phyloP scores from a whole-genome alignment of 2,113 vertebrate genomes.

The Neogobius melanostomus region DNA sequence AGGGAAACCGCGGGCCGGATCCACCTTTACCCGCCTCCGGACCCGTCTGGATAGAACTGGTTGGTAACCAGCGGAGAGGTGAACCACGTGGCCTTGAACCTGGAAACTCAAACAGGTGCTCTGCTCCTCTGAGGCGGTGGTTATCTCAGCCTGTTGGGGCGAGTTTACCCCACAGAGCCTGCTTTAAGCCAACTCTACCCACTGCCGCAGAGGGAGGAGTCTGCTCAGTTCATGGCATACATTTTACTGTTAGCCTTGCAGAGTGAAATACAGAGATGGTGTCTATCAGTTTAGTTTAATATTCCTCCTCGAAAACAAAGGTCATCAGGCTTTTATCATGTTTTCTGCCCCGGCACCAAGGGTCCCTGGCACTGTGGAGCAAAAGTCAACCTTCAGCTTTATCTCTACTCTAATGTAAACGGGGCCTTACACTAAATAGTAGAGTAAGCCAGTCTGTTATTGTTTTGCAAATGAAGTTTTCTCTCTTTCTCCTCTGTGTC shows the following conservation, averaged over 20 bases:
- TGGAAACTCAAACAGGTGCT: conserved; percentile 64
- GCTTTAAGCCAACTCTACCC: conserved; percentile 31
- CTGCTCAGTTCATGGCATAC: too few relatives aligned
- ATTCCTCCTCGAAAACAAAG: conserved; percentile 23
- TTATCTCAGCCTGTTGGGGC: conserved; percentile 62
- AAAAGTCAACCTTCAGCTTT: conserved; percentile 46
- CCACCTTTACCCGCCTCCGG: conserved; percentile 24
- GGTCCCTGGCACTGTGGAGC: conserved; percentile 7
- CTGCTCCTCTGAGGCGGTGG: conserved; percentile 17
- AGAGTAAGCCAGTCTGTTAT: too few relatives aligned
- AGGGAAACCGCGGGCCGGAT: conserved; percentile 1
- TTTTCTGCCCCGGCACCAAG: conserved; percentile 7
- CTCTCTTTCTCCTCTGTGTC: not conserved
- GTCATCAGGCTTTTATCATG: conserved; percentile 15
- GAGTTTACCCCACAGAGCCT: conserved; percentile 39
- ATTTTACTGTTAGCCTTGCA: not conserved
- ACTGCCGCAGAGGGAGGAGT: conserved; percentile 37
- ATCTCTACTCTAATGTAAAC: not conserved
- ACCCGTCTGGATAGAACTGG: conserved; percentile 57
- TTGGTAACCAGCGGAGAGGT: conserved; percentile 23
- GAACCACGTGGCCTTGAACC: conserved; percentile 63
- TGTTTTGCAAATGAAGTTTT: not conserved
- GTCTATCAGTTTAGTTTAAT: not conserved
- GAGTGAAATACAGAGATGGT: not conserved
- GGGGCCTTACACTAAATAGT: not conserved